These are phyloP conservation scores for Zaprionus lineosus DNA, from an alignment of 2,888 invertebrate genomes.

Conservation along the genomic window DNA sequence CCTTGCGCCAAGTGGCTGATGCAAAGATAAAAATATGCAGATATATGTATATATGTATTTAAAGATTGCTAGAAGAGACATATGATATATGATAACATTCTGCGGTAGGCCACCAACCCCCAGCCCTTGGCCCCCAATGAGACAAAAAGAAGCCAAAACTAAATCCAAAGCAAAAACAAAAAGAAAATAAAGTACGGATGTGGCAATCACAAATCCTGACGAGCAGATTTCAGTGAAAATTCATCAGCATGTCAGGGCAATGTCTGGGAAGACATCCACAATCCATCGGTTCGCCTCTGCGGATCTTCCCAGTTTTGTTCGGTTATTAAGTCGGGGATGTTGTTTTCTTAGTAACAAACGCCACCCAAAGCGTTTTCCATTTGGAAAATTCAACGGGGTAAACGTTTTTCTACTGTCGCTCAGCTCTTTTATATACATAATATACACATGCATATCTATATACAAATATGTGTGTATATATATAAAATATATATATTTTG, in stretches of 20 bases:
- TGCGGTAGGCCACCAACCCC: conserved; percentile 51
- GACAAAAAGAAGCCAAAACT: too few relatives aligned
- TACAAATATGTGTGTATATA: too few relatives aligned
- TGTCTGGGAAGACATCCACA: conserved; percentile 25
- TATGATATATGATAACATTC: conserved; percentile 2
- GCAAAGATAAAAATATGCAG: too few relatives aligned
- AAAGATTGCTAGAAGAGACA: too few relatives aligned
- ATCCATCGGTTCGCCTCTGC: conserved; percentile 7
- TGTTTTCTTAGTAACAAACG: conserved; percentile 77
- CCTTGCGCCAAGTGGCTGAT: too few relatives aligned
- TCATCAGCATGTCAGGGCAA: conserved; percentile 74
- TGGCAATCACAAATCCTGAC: conserved; percentile 81
- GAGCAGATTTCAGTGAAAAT: conserved; percentile 79
- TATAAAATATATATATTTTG: conserved; percentile 64
- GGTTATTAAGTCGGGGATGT: conserved; percentile 26
- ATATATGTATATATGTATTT: too few relatives aligned
- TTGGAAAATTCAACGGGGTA: conserved; percentile 67
- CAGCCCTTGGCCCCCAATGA: too few relatives aligned
- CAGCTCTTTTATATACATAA: conserved; percentile 29
- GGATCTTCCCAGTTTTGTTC: background rate
- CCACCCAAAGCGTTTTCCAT: conserved; percentile 79
- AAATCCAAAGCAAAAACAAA: background rate
- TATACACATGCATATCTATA: too few relatives aligned
- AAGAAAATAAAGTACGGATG: conserved; percentile 68
- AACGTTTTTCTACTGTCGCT: conserved; percentile 56